Evolutionary conservation across 92 coral and sea anemone species (phyloP).

Genomic region (Micromussa lordhowensis): DNA sequence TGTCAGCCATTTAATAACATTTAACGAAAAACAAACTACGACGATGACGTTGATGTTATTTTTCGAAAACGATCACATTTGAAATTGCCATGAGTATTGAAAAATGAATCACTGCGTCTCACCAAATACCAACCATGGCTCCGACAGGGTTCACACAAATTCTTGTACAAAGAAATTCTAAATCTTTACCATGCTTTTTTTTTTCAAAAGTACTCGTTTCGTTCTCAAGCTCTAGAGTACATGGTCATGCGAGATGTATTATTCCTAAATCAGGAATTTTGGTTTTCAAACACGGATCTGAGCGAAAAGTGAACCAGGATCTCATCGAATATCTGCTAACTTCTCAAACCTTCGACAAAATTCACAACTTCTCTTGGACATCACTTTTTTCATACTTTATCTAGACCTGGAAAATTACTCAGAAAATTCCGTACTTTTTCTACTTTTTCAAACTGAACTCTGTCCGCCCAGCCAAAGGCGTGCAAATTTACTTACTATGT

Average conservation of each 20-base stretch:
- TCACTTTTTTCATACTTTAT: background rate
- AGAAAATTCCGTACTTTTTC: background rate
- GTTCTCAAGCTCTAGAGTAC: too few species aligned
- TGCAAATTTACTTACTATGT: conserved; percentile 73
- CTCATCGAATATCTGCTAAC: background rate
- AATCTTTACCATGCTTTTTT: too few species aligned
- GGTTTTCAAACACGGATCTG: too few species aligned
- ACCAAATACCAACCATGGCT: background rate
- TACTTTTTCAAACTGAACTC: background rate
- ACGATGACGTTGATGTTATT: background rate
- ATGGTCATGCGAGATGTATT: too few species aligned
- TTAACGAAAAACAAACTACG: too few species aligned
- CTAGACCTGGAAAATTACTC: background rate
- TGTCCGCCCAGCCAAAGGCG: background rate
- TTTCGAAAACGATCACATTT: background rate
- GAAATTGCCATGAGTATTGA: background rate
- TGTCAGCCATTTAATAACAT: too few species aligned
- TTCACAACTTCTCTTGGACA: background rate
- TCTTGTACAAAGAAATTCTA: too few species aligned
- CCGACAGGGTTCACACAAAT: background rate
- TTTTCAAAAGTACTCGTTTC: too few species aligned
- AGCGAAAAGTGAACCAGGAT: too few species aligned
- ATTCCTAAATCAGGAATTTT: too few species aligned
- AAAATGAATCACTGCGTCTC: background rate
- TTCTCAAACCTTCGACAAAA: background rate